Conservation (phyloP, 2,113 vertebrate genomes). For the Corythaeola cristata region DNA sequence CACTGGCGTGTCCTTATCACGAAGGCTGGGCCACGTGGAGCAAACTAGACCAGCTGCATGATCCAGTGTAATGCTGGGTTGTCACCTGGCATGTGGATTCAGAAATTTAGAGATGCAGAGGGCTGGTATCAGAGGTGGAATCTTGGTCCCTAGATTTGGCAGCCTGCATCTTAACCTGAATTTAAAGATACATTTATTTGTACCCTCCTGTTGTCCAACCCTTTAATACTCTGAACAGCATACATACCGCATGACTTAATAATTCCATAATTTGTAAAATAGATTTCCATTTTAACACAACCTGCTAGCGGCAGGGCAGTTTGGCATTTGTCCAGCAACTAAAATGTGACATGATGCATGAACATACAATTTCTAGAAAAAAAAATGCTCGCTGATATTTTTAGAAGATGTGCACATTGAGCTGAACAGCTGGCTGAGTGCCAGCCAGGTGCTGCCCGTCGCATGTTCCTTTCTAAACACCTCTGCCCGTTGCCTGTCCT, state of each 20-base stretch:
- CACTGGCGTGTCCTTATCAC: background rate
- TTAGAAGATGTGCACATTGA: background rate
- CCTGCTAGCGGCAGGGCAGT: background rate
- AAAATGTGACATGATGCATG: background rate
- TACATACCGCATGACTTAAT: background rate
- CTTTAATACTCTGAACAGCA: background rate
- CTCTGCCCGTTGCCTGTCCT: fast-evolving
- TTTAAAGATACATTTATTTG: background rate
- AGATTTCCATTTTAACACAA: background rate
- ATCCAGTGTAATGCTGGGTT: background rate
- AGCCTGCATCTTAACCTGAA: background rate
- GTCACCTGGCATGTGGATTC: background rate
- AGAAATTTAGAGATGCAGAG: background rate
- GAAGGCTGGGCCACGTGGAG: fast-evolving
- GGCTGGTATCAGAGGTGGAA: background rate
- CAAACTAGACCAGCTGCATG: background rate
- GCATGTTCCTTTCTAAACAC: background rate
- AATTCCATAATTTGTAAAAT: background rate
- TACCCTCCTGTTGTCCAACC: background rate
- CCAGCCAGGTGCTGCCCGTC: background rate
- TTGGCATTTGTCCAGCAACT: background rate
- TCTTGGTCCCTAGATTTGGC: background rate
- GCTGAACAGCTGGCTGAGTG: background rate
- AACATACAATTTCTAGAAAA: fast-evolving
- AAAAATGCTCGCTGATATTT: background rate